A percentile compares a stretch with the other conserved stretches of the same genome.
Evolutionary conservation across 1,140 invertebrate species (phyloP).

Genomic region (Elymnias hypermnestra): DNA sequence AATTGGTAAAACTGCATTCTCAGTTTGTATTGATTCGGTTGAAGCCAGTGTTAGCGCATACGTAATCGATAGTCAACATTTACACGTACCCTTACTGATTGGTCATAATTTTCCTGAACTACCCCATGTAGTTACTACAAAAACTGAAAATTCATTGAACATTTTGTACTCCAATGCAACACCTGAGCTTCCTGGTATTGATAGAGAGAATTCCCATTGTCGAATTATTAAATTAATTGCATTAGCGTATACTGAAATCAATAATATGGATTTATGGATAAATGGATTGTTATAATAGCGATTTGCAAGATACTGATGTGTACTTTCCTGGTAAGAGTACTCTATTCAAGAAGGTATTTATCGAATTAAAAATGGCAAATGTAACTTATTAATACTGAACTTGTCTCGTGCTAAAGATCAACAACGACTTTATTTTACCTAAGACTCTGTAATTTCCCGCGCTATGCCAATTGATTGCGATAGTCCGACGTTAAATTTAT

Average conservation of each 20-base stretch:
- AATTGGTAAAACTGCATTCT: neutral
- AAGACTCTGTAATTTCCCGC: no score
- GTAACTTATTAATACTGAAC: conserved; percentile 1
- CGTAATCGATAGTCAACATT: neutral
- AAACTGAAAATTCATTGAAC: neutral
- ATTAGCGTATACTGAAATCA: neutral
- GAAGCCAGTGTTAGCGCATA: conserved; percentile 7
- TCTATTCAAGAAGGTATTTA: neutral
- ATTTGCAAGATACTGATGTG: neutral
- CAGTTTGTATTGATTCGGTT: neutral
- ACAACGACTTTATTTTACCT: neutral
- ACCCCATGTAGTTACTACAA: conserved; percentile 7
- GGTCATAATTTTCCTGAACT: conserved; percentile 15
- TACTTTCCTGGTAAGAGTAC: neutral
- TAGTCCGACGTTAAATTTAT: no score
- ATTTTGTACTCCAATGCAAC: neutral
- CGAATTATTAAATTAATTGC: neutral
- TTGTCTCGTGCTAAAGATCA: neutral
- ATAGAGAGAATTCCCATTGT: no score
- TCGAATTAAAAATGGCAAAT: neutral
- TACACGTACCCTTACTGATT: conserved; percentile 9
- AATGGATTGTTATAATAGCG: neutral
- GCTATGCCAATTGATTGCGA: no score
- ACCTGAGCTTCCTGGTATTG: no score
- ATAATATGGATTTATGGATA: neutral